A percentile compares a stretch with the other conserved stretches of the same genome.
Evolutionary conservation across 1,140 invertebrate species (phyloP).

Genomic region (Ditylenchus dipsaci): DNA sequence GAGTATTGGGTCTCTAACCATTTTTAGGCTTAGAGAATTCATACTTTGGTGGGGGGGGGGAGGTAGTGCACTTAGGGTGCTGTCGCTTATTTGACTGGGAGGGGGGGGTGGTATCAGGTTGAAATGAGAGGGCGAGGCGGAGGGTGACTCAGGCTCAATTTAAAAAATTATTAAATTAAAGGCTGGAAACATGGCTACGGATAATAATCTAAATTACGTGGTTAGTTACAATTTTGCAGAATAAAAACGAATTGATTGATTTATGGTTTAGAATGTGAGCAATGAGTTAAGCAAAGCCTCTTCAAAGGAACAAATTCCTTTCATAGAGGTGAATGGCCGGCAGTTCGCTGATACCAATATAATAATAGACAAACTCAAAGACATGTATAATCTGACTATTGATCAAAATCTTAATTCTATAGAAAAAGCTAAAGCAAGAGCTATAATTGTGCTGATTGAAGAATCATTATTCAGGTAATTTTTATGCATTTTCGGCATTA

Average conservation of each 20-base stretch:
- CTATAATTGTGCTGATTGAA: slow-evolving; percentile 86
- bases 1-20: too few relatives aligned
- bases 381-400: slow-evolving; percentile 77
- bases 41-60: too few relatives aligned
- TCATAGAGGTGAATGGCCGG: slow-evolving; percentile 87
- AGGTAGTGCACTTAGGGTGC: too few relatives aligned
- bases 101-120: too few relatives aligned
- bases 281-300: slow-evolving; percentile 45
- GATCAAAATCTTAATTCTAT: slow-evolving; percentile 70
- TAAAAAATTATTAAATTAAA: neutral
- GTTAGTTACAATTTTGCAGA: neutral
- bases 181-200: neutral
- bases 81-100: too few relatives aligned
- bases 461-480: slow-evolving; percentile 40
- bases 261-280: slow-evolving; percentile 41
- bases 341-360: slow-evolving; percentile 83
- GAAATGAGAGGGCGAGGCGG: too few relatives aligned
- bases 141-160: too few relatives aligned
- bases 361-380: slow-evolving; percentile 74
- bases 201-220: neutral
- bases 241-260: neutral
- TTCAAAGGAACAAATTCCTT: slow-evolving; percentile 70
- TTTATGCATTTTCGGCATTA: too few relatives aligned
- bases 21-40: too few relatives aligned
- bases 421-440: slow-evolving; percentile 79